Base-by-base conservation (phyloP, 2,113 vertebrate genomes). In the Mesoclemmys tuberculata region DNA sequence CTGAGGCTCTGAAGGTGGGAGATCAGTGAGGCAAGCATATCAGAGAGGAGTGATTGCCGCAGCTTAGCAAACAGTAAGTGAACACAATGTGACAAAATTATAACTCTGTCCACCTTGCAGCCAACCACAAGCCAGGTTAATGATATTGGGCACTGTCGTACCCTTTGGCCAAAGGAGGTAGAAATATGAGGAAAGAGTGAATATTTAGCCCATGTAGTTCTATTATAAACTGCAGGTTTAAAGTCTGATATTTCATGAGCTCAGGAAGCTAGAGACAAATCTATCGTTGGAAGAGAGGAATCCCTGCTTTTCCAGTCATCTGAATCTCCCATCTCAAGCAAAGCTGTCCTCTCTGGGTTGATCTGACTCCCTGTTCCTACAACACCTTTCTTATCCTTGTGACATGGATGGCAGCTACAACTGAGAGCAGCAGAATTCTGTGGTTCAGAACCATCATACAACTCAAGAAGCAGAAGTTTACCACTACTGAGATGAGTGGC, bases 401-500 rank as follows among this genome's bases (percentile, higher is more conserved):
- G n/a, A 75, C 11, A 9, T 71, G n/a, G n/a, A 24, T 24, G 68
- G n/a, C 68, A 21, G 75, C 82, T 58, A 71, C 80, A 83, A 12
- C 29, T 31, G 41, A 87, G 91, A 91, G 85, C 83, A 95, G 71
- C 86, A 90, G 77, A 89, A 95, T 82, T 80, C 90, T 90, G 58
- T 35, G 77, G 56, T 95, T 94, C 96, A 55, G 94, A 80, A n/a
- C 88, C 44, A 41, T 52, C 68, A 22, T 10, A 22, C 31, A 71
- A 4, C 38, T 41, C 9, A 82, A 2, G 1, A 96, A 93, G 52
- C 8, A 80, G 88, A 93, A 85, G 90, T 91, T 95, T 94, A 31
- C 75, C 49, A 89, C 79, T 87, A 68, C 88, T 93, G 92, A 93
- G 88, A 41, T 88, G 96, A 97, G 56, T 96, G 97, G 94, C 91